Percentiles rank a stretch among this genome's conserved stretches.
phyloP scores from a whole-genome alignment of 2,797 vertebrate genomes.

The Acanthopagrus latus region DNA sequence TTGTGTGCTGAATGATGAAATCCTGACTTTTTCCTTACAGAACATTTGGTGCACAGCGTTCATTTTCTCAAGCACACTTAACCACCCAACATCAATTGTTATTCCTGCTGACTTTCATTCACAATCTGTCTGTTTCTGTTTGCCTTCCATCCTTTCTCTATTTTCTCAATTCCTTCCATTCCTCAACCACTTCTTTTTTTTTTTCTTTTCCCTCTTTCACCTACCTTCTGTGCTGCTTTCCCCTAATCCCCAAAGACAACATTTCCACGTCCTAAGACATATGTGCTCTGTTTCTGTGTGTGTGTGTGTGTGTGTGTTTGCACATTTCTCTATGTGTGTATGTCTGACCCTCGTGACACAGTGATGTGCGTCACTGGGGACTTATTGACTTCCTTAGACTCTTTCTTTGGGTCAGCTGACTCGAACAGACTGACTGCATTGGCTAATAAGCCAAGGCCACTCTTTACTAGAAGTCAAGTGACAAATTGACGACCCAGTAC shows the following conservation, averaged over 20 bases:
- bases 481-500: slow-evolving; percentile 52
- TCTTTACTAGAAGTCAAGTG: slow-evolving; percentile 64
- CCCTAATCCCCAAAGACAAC: slow-evolving; percentile 53
- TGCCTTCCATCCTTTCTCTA: slow-evolving; percentile 17
- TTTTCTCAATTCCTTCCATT: slow-evolving; percentile 15
- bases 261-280: slow-evolving; percentile 44
- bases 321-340: slow-evolving; percentile 13
- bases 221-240: slow-evolving; percentile 38
- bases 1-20: not conserved
- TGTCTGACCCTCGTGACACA: slow-evolving; percentile 68
- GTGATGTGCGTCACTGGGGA: slow-evolving; percentile 63
- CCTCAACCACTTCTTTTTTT: not conserved
- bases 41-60: not conserved
- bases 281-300: slow-evolving; percentile 30
- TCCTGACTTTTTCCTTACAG: not conserved
- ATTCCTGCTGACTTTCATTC: slow-evolving; percentile 32
- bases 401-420: slow-evolving; percentile 71
- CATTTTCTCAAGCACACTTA: not conserved
- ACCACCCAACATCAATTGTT: slow-evolving; percentile 25
- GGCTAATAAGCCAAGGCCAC: slow-evolving; percentile 45
- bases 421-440: slow-evolving; percentile 42
- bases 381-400: slow-evolving; percentile 64
- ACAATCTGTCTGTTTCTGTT: slow-evolving; percentile 29
- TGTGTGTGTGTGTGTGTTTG: slow-evolving; percentile 13
- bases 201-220: slow-evolving; percentile 38